Evolutionary conservation across 2,888 invertebrate species (phyloP), one percentile per base, ranked within the genome.

Genomic region (Drosophila demipolita): DNA sequence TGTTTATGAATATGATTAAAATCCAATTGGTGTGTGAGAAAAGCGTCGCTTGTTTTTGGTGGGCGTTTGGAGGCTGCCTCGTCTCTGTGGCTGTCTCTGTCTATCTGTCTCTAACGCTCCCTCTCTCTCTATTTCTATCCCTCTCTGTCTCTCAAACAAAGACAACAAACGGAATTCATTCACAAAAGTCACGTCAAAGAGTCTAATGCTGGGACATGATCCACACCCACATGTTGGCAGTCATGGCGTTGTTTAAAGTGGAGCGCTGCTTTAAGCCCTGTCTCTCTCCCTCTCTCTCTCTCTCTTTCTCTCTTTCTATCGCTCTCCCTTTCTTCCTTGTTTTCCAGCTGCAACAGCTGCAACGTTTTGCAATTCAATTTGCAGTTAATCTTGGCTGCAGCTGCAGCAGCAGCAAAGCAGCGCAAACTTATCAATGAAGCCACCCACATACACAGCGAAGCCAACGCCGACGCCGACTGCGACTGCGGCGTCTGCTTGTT

Each of bases 341-440:
- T 26, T 55, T 38, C 63, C 53, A 49, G 49, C 33, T 42, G 70
- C 81, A 45, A 74, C 91, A 90, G 91, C 91, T 91, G 91, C 91
- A 90, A 66, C 69, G 66, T 82, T 87, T 89, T 86, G 85, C 87
- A 86, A 88, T 87, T 88, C 84, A 89, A 87, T 91, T 91, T 88
- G 90, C 91, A 91, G 88, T 85, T 79, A 82, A 89, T 85, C 83
- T 83, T 79, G 55, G 71, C 66, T 42, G 20, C 74, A 66, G 69
- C 76, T 67, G 72, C 73, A 69, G 40, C 59, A 33, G 59, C 76
- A 54, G 48, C 58, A 49, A 38, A 33, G 69, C 69, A 38, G 63
- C 38, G 49, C 64, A 64, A 86, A 89, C 91, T 91, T 91, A 91
- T 92, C 91, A 91, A 91, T 91, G 91, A 87, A 92, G 75, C 86